Conservation (phyloP, 2,797 vertebrate species). For the Helarctos malayanus region DNA sequence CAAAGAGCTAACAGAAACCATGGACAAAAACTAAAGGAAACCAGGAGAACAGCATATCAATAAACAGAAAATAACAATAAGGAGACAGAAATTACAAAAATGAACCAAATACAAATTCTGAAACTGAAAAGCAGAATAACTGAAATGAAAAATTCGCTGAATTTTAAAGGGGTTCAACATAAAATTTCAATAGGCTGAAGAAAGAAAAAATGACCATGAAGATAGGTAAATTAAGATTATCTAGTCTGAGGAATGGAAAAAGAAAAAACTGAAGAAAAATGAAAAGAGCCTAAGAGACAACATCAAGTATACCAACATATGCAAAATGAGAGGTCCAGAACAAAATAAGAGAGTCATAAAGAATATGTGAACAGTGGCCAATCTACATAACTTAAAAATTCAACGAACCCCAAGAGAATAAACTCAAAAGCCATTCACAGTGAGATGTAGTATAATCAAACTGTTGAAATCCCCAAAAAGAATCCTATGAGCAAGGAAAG, state of each 20-base stretch:
- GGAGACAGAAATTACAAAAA: neutral
- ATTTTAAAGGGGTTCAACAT: neutral
- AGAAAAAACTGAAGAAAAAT: neutral
- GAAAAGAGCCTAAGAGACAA: neutral
- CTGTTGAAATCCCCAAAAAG: neutral
- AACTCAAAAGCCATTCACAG: neutral
- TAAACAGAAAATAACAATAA: neutral
- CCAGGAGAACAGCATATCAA: neutral
- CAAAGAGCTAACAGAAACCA: neutral
- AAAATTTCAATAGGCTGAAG: neutral
- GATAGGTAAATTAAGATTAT: neutral
- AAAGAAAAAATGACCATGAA: neutral
- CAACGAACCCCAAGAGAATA: neutral
- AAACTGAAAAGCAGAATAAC: neutral
- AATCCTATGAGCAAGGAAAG: neutral
- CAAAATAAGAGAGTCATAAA: neutral
- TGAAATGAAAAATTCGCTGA: neutral
- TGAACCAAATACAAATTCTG: neutral
- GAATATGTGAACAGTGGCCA: neutral
- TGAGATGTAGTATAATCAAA: neutral
- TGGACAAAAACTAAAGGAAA: neutral
- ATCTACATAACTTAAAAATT: neutral
- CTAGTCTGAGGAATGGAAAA: neutral
- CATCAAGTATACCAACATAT: neutral
- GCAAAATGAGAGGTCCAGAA: neutral